These are phyloP conservation scores for Mimachlamys varia DNA, from an alignment of 2,888 invertebrate genomes.

Conservation along the genomic window DNA sequence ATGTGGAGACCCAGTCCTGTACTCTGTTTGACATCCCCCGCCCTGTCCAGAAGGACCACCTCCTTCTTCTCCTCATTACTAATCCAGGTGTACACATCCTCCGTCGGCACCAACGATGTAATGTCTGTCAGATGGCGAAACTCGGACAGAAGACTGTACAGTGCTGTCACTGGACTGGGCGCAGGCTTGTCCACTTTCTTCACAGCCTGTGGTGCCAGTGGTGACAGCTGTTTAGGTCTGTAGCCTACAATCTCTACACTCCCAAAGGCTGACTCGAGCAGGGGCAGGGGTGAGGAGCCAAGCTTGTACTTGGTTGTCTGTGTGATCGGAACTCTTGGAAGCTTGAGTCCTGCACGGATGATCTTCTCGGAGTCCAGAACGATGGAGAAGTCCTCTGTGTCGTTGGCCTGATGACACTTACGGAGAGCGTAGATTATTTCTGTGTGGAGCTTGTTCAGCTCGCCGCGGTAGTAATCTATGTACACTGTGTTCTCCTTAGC, in stretches of 20 bases:
- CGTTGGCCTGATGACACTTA: constrained; percentile 18
- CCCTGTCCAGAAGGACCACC: constrained; percentile 11
- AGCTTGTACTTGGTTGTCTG: constrained; percentile 1
- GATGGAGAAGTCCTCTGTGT: background rate
- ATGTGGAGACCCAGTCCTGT: background rate
- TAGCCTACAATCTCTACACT: background rate
- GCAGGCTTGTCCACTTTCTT: background rate
- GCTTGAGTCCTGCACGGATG: constrained; percentile 5
- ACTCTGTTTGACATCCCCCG: background rate
- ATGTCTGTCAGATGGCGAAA: background rate
- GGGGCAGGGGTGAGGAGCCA: background rate
- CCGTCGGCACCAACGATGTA: background rate
- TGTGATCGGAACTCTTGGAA: background rate
- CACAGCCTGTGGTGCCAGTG: background rate
- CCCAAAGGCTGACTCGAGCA: background rate
- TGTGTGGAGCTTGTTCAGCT: background rate
- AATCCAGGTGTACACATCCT: background rate
- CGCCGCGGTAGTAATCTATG: background rate
- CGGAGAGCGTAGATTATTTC: background rate
- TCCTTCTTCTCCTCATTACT: constrained; percentile 19
- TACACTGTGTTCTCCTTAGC: background rate
- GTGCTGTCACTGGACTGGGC: background rate
- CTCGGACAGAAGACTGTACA: background rate
- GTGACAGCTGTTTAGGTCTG: background rate
- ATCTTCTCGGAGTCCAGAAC: background rate